Base-by-base conservation (phyloP, 2,797 vertebrate species). In the Rhinatrema bivittatum region DNA sequence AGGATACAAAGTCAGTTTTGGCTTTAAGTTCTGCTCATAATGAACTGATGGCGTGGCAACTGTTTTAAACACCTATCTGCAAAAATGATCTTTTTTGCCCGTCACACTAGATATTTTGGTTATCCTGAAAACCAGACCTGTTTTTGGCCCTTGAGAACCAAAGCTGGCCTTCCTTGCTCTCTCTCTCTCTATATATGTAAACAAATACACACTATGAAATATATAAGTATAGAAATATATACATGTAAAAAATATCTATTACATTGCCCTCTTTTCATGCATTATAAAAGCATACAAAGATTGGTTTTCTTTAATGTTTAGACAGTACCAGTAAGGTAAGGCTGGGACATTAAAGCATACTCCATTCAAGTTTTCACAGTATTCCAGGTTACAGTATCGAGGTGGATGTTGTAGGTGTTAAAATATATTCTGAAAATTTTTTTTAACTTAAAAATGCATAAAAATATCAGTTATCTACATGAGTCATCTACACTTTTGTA, bases 201-300 rank as follows among this genome's bases (percentile, higher is more conserved):
- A 85, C 53, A 78, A 75, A 82, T 75, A 74, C 72, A 81, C 72
- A 76, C 39, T 65, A 76, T 58, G 69, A 78, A 74, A 66, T 52
- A 41, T 64, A 57, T 55, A 63, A 57, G 47, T 62, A 68, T 83
- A 81, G 46, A 83, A 79, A 78, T 54, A 50, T 49, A 65, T 57
- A 54, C 60, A 78, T 64, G 70, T 62, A 81, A 70, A 78, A 86
- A 85, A 84, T 84, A 81, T 35, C 53, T 58, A 58, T 75, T 71
- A 41, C 46, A 66, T 73, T 65, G n/a, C n/a, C 63, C 29, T 25
- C 58, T 65, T 63, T 59, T 60, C 50, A 42, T 62, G 66, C 72
- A 62, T 73, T 71, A 65, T 60, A 71, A 72, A 80, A 72, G 53
- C 52, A 54, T 69, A 53, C 18, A 56, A 56, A 68, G 59, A 57